Evolutionary conservation across 2,113 vertebrate species (phyloP).

Genomic region (Rhinoderma darwinii): DNA sequence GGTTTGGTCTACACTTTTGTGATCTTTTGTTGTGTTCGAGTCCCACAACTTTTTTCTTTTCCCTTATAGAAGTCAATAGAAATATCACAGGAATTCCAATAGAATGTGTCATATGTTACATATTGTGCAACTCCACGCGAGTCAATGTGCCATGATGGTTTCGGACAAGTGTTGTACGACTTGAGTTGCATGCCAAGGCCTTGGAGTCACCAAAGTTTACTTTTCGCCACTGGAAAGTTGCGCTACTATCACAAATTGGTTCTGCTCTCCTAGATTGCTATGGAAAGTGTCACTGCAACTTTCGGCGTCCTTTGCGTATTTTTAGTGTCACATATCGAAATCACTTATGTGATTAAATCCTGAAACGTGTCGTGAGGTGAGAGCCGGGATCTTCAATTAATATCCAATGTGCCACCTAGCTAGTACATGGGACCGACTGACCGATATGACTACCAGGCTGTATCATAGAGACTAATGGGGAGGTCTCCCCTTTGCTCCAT

Average conservation of each 20-base stretch:
- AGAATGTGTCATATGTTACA: background rate
- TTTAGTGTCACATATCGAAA: no score
- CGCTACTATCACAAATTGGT: fast-evolving
- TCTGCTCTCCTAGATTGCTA: background rate
- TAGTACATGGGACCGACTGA: background rate
- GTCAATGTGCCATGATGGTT: background rate
- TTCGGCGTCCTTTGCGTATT: background rate
- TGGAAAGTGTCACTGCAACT: background rate
- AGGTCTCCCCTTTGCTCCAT: background rate
- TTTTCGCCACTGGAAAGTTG: background rate
- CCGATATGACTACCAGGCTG: background rate
- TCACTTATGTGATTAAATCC: no score
- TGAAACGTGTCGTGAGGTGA: background rate
- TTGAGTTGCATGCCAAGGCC: background rate
- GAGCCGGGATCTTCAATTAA: background rate
- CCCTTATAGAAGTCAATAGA: no score
- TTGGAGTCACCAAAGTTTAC: background rate
- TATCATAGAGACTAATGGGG: background rate
- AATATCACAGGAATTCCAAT: background rate
- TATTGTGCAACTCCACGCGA: background rate
- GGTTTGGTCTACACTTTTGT: background rate
- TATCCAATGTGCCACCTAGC: background rate
- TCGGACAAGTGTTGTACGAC: background rate
- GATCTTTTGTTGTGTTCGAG: background rate
- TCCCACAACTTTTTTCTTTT: background rate